phyloP scores from a whole-genome alignment of 1,140 invertebrate species.

The Diachasma alloeum region DNA sequence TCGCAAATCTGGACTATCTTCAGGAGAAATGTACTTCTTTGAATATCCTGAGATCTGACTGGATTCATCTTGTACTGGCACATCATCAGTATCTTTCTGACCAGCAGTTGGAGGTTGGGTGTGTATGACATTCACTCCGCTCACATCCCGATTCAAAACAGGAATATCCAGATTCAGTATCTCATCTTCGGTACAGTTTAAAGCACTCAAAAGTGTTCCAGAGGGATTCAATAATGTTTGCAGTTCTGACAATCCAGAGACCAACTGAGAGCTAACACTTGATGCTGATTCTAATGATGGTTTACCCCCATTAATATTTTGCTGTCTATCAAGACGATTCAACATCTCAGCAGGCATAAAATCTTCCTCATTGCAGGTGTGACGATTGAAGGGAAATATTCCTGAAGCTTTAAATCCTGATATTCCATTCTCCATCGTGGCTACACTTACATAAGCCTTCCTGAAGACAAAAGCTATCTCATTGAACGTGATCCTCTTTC shows the following conservation, averaged over 20 bases:
- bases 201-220: not conserved
- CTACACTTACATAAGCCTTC: constrained; percentile 47
- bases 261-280: not conserved
- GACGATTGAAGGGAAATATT: constrained; percentile 41
- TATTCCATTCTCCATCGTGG: constrained; percentile 42
- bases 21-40: not conserved
- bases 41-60: not conserved
- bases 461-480: constrained; percentile 48
- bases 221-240: not conserved
- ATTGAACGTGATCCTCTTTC: constrained; percentile 43
- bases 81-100: not conserved
- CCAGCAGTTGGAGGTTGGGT: not conserved
- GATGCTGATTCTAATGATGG: not conserved
- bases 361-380: constrained; percentile 40
- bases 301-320: not conserved
- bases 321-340: not conserved
- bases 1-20: not conserved
- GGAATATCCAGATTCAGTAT: not conserved
- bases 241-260: not conserved
- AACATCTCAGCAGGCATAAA: not conserved
- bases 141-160: not conserved
- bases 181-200: not conserved
- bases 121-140: not conserved
- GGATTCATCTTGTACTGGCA: not conserved
- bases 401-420: constrained; percentile 42